Evolutionary conservation across 1,140 invertebrate species (phyloP), one percentile per base, ranked within the genome.

Genomic region (Reticulitermes speratus): DNA sequence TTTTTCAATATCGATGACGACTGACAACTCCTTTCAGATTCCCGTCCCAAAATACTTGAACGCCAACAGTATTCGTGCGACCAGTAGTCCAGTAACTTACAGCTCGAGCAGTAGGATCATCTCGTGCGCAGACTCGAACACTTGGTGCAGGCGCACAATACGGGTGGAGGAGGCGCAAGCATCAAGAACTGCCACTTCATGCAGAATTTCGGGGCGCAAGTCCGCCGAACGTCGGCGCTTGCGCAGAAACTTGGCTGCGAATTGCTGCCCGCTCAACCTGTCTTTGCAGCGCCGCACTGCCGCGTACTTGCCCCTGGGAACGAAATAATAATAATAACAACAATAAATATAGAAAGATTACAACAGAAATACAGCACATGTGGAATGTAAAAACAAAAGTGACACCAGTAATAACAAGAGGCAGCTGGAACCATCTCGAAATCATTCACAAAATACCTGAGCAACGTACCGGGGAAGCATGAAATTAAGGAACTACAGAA

Each of bases 171-270:
- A 91, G 11, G 93, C 92, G 85, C 94, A 93, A 25, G 95, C 90
- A 44, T 95, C 94, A 82, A 96, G 90, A 87, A 96, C 92, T 14
- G 94, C 94, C 84, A 96, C 94, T 89, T 96, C 95, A 89, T 95
- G 94, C 84, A 93, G 91, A 87, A 94, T 92, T 88, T 95, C 94
- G 23, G 93, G 91, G 84, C 93, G 93, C 87, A 94, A 94, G 69
- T 92, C 90, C 75, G 93, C 94, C 19, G 86, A 86, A 90, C 93
- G 93, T 87, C 95, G 92, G 75, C 91, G 91, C 88, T 96, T 94
- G 83, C 93, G 93, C 30, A 96, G 95, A 89, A 94, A 96, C 89
- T 97, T 97, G 44, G 96, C 96, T 0, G 96, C 96, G 90, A 93
- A 96, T 69, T 93, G 91, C 75, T 91, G 90, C 2, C 94, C 93